These are phyloP conservation scores for Agrotis puta DNA, from an alignment of 2,888 invertebrate species.

Conservation along the genomic window DNA sequence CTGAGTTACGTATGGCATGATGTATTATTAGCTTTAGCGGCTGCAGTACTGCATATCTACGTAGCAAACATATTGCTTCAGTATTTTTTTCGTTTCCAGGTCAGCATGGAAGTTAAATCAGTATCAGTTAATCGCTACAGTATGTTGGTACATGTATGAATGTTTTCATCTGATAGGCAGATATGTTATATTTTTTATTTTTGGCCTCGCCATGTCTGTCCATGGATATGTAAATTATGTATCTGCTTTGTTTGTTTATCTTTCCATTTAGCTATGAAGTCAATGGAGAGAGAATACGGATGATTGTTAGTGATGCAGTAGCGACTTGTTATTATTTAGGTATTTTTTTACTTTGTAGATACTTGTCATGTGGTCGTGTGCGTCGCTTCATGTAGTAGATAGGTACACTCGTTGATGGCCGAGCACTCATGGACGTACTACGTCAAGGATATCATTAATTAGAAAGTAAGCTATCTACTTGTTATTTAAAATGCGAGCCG, in stretches of 20 bases:
- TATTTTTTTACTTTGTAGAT: conserved; percentile 21
- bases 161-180: conserved; percentile 40
- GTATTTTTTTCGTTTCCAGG: conserved; percentile 51
- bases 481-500: not conserved
- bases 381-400: conserved; percentile 30
- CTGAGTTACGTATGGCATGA: conserved; percentile 62
- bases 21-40: conserved; percentile 63
- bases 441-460: conserved; percentile 17
- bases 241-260: conserved; percentile 63
- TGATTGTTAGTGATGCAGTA: conserved; percentile 30
- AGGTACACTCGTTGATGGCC: not conserved
- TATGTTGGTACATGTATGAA: conserved; percentile 36
- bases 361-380: conserved; percentile 31
- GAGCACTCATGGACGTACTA: not conserved
- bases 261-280: conserved; percentile 52
- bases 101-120: conserved; percentile 48
- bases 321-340: conserved; percentile 18
- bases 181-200: conserved; percentile 41
- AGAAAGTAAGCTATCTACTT: conserved; percentile 20
- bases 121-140: conserved; percentile 12
- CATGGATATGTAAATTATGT: conserved; percentile 44
- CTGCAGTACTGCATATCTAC: conserved; percentile 54
- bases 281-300: conserved; percentile 25
- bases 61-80: conserved; percentile 55
- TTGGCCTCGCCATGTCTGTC: conserved; percentile 38